These are phyloP conservation scores for Sarcophaga rosellei DNA, from an alignment of 2,888 invertebrate species.

Conservation along the genomic window DNA sequence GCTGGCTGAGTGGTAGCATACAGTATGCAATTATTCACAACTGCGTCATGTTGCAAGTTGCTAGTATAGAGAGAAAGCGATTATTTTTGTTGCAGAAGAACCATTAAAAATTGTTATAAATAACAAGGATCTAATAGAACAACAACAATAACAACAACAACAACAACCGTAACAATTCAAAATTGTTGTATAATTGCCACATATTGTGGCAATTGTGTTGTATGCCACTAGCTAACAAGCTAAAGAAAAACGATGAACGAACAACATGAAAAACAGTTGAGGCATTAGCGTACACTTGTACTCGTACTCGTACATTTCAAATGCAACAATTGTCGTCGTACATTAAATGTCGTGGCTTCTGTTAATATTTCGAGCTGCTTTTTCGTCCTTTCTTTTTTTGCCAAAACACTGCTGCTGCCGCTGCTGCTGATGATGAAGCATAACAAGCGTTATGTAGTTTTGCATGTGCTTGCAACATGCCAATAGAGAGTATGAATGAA, in stretches of 20 bases:
- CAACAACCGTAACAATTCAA: background rate
- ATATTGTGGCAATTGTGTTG: conserved; percentile 19
- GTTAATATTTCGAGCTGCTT: conserved; percentile 31
- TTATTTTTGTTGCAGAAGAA: background rate
- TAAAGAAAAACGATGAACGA: background rate
- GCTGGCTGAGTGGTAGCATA: background rate
- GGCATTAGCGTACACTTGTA: too few relatives aligned
- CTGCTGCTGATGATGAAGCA: conserved; percentile 48
- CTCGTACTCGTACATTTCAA: background rate
- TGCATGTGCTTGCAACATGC: conserved; percentile 60
- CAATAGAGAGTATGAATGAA: background rate
- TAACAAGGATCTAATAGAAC: conserved; percentile 66
- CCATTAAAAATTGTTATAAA: conserved; percentile 52
- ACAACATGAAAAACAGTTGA: too few relatives aligned
- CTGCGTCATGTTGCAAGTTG: conserved; percentile 35
- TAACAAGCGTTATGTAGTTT: conserved; percentile 68
- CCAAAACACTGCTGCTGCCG: conserved; percentile 20
- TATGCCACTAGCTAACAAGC: conserved; percentile 9
- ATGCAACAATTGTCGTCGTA: conserved; percentile 26
- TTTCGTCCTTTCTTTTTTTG: too few relatives aligned
- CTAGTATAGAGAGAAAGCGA: conserved; percentile 11
- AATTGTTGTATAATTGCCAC: conserved; percentile 51
- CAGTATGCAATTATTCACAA: conserved; percentile 41
- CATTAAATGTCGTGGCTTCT: conserved; percentile 52
- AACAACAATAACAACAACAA: background rate